A percentile compares a stretch with the other conserved stretches of the same genome.
These are phyloP conservation scores for Ceyx margarethae DNA, from an alignment of 2,113 vertebrate species.

Conservation along the genomic window DNA sequence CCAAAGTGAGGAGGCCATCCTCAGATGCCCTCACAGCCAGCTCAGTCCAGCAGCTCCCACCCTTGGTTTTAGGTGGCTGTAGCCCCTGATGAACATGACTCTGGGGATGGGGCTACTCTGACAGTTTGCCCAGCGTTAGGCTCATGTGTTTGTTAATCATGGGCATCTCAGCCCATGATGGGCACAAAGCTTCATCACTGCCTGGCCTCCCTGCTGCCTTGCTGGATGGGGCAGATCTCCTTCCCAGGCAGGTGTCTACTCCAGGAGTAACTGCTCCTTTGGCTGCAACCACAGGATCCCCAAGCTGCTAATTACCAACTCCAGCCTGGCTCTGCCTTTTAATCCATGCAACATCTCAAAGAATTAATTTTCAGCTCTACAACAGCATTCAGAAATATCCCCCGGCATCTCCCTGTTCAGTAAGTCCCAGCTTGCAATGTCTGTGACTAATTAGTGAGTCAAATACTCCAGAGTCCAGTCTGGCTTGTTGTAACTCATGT, in stretches of 20 bases:
- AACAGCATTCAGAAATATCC: not conserved
- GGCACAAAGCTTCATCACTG: accelerated
- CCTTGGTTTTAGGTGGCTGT: accelerated
- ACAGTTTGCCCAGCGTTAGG: accelerated
- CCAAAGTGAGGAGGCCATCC: accelerated
- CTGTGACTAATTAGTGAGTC: constrained; percentile 14
- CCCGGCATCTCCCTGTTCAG: not conserved
- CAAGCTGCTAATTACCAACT: constrained; percentile 15
- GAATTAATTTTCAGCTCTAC: constrained; percentile 22
- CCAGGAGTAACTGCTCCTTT: not conserved
- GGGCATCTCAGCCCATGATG: not conserved
- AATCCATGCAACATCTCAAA: not conserved
- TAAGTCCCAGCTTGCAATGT: not conserved
- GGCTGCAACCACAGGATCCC: not conserved
- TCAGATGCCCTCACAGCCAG: not conserved
- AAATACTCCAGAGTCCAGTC: not conserved
- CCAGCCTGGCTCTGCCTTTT: not conserved
- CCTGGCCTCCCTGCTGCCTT: not conserved
- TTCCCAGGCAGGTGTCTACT: not conserved
- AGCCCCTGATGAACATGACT: not conserved
- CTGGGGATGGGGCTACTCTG: not conserved
- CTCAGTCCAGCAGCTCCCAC: not conserved
- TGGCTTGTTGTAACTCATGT: not conserved
- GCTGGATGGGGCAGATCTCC: not conserved
- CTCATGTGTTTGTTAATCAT: accelerated